Conservation (phyloP, 2,888 invertebrate genomes). For the Anorthoa munda region DNA sequence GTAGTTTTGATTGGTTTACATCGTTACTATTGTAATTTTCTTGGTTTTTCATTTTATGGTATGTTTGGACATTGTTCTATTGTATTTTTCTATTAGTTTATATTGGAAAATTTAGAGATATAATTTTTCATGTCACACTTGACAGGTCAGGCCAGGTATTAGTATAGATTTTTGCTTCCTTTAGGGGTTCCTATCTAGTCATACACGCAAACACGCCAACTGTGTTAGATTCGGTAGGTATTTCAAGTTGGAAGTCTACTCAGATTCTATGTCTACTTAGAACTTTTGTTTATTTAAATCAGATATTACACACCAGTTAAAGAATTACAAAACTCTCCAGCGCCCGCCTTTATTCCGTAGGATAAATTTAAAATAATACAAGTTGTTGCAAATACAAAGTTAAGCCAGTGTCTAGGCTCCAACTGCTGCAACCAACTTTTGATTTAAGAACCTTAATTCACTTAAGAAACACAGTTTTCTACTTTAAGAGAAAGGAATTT, state of each 20-base stretch:
- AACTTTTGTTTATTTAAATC: constrained; percentile 26
- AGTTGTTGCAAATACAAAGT: constrained; percentile 58
- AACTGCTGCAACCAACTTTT: constrained; percentile 61
- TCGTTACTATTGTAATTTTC: too few relatives aligned
- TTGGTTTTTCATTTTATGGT: too few relatives aligned
- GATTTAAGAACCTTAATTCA: constrained; percentile 61
- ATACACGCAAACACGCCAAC: too few relatives aligned
- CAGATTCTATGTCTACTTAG: neutral
- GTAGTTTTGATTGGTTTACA: too few relatives aligned
- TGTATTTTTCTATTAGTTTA: too few relatives aligned
- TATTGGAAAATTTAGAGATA: too few relatives aligned
- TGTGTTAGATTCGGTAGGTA: neutral
- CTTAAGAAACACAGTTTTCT: constrained; percentile 49
- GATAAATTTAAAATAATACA: constrained; percentile 49
- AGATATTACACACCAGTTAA: constrained; percentile 25
- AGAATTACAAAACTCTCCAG: constrained; percentile 27
- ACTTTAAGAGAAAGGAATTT: constrained; percentile 47
- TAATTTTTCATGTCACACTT: too few relatives aligned
- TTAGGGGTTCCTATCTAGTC: too few relatives aligned
- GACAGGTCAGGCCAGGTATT: too few relatives aligned
- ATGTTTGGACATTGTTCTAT: too few relatives aligned
- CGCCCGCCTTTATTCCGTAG: constrained; percentile 9
- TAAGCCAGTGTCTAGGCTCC: constrained; percentile 30
- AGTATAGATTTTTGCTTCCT: too few relatives aligned
- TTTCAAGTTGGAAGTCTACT: neutral